phyloP scores from a whole-genome alignment of 2,888 invertebrate species.

The Phyllotreta cruciferae region DNA sequence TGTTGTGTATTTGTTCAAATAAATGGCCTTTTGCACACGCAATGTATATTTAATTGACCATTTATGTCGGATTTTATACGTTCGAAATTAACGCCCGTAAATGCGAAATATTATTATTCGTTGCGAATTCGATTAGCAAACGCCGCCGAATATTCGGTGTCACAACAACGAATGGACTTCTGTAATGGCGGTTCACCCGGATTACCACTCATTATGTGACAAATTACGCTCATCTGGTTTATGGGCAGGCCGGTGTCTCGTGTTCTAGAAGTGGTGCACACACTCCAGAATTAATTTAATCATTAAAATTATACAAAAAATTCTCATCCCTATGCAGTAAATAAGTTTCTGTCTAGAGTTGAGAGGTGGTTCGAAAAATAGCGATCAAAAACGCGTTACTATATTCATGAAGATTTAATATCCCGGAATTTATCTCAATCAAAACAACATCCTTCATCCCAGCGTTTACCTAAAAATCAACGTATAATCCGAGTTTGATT shows the following conservation, averaged over 20 bases:
- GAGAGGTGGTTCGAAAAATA: too few species aligned
- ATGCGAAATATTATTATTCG: slow-evolving; percentile 44
- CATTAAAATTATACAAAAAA: too few species aligned
- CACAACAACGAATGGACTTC: slow-evolving; percentile 20
- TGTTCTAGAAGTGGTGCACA: too few species aligned
- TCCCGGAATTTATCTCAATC: slow-evolving; percentile 17
- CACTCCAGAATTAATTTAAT: too few species aligned
- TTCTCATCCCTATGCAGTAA: too few species aligned
- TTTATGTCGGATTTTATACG: slow-evolving; percentile 48
- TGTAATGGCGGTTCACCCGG: slow-evolving; percentile 17
- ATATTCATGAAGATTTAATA: slow-evolving; percentile 6
- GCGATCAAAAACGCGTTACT: too few species aligned
- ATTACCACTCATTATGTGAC: slow-evolving; percentile 23
- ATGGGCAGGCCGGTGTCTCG: too few species aligned
- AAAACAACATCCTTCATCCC: slow-evolving; percentile 13
- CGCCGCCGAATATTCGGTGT: slow-evolving; percentile 28
- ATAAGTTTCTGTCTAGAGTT: too few species aligned
- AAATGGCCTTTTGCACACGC: slow-evolving; percentile 52
- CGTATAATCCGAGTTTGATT: slow-evolving; percentile 18
- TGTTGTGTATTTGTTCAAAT: slow-evolving; percentile 51
- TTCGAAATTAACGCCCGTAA: slow-evolving; percentile 43
- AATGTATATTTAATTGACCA: slow-evolving; percentile 54
- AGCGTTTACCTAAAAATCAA: slow-evolving; percentile 18
- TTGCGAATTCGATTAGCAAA: slow-evolving; percentile 44
- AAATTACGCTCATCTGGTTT: slow-evolving; percentile 9